Base-by-base conservation (phyloP, 2,888 invertebrate species). In the Cephus sareptanus region DNA sequence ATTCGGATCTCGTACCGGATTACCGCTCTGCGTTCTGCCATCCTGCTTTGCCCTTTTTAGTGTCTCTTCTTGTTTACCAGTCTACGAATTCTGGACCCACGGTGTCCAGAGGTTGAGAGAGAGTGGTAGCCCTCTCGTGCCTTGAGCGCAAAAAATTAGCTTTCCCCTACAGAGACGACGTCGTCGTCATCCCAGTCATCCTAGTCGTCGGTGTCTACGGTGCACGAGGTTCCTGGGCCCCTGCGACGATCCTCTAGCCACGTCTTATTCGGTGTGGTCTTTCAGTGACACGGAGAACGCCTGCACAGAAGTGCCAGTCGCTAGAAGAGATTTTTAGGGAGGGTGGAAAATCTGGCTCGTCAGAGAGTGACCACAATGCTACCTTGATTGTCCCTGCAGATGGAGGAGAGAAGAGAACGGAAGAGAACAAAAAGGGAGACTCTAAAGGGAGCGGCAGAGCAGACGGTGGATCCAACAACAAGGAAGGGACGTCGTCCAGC, bases 371-470 rank as follows among this genome's bases (percentile, higher is more conserved):
- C 85, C 86, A 85, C 87, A 85, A 83, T 87, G 88, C 89, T 89
- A 90, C 90, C 84, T 83, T 83, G 81, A 81, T 83, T 83, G 84
- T 84, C 83, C 85, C 84, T 87, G 86, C 91, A 92, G 91, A 91
- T 90, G 87, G 92, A 89, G 86, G 89, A 81, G 91, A 89, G 87
- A 91, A 91, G 90, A 91, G 89, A 89, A 88, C 87, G 86, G 88
- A 91, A 88, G 91, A 91, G 85, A 90, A 88, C 79, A 85, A 87
- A 87, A 85, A 85, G 81, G 90, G 89, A 87, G 91, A 90, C 86
- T 88, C 90, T 83, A 91, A 91, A 90, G 90, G 90, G 85, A 89
- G 90, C 88, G 84, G 91, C 88, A 89, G 90, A 88, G 89, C 87
- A 84, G 91, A 91, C 81, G 86, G 87, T 82, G 87, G 88, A 80